A percentile compares a stretch with the other conserved stretches of the same genome.
Conservation (phyloP, 2,888 invertebrate species). For the Polydrusus pterygomalis region DNA sequence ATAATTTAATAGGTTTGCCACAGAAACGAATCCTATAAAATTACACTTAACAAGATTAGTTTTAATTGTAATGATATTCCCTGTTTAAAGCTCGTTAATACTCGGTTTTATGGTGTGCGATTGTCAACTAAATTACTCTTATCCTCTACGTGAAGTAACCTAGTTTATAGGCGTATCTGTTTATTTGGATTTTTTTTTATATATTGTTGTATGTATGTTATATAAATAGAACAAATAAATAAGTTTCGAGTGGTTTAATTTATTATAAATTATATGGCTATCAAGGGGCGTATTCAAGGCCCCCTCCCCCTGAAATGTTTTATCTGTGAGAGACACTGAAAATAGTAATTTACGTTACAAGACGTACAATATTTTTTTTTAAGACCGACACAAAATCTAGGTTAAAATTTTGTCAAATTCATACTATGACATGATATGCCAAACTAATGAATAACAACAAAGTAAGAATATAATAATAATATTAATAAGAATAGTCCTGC, state of each 20-base stretch:
- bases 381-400: too few species aligned
- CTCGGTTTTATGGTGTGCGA: slow-evolving; percentile 6
- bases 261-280: background rate
- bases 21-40: background rate
- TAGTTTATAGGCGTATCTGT: slow-evolving; percentile 4
- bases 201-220: background rate
- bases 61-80: slow-evolving; percentile 11
- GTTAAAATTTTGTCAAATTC: too few species aligned
- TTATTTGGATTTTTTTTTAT: too few species aligned
- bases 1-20: too few species aligned
- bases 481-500: too few species aligned
- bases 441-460: too few species aligned
- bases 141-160: slow-evolving; percentile 4
- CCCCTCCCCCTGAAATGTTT: too few species aligned
- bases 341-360: too few species aligned
- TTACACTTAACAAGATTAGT: slow-evolving; percentile 19
- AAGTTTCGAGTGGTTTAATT: background rate
- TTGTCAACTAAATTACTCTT: slow-evolving; percentile 17
- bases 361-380: too few species aligned
- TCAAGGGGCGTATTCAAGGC: background rate
- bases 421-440: too few species aligned
- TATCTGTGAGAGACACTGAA: too few species aligned
- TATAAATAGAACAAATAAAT: background rate
- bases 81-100: background rate
- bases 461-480: too few species aligned